Evolutionary conservation across 1,140 invertebrate species (phyloP).

Genomic region (Drosophila kikkawai): DNA sequence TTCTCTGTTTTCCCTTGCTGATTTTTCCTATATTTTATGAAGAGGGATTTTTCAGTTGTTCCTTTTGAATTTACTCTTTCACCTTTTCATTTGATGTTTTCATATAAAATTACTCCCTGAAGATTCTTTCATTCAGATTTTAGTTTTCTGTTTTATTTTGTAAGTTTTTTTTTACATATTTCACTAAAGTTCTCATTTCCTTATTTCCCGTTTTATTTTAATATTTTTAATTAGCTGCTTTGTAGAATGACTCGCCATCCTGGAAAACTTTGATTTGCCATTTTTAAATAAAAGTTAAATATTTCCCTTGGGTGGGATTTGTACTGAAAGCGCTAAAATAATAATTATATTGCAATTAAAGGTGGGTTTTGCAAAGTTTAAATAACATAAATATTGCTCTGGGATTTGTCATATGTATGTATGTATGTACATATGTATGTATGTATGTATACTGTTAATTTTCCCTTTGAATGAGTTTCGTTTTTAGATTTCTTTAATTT

Average conservation of each 20-base stretch:
- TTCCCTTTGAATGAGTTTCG: conserved; percentile 7
- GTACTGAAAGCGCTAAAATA: no score
- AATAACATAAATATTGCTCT: not conserved
- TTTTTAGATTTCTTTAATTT: not conserved
- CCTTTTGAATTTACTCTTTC: not conserved
- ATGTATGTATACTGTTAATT: not conserved
- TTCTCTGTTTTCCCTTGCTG: not conserved
- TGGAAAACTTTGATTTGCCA: conserved; percentile 2
- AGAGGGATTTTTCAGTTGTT: not conserved
- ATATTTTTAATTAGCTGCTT: conserved; percentile 7
- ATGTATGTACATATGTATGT: not conserved
- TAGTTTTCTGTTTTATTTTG: not conserved
- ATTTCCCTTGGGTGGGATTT: not conserved
- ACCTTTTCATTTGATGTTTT: not conserved
- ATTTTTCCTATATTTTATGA: not conserved
- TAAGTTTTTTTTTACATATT: not conserved
- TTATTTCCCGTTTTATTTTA: not conserved
- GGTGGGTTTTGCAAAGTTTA: not conserved
- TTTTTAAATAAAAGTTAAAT: not conserved
- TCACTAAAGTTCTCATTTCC: not conserved
- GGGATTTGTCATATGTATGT: not conserved
- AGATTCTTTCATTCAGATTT: not conserved
- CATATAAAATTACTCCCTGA: not conserved
- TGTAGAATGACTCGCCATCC: not conserved
- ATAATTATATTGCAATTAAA: not conserved